These are phyloP conservation scores for Tenodera sinensis DNA, from an alignment of 2,888 invertebrate genomes.

Conservation along the genomic window DNA sequence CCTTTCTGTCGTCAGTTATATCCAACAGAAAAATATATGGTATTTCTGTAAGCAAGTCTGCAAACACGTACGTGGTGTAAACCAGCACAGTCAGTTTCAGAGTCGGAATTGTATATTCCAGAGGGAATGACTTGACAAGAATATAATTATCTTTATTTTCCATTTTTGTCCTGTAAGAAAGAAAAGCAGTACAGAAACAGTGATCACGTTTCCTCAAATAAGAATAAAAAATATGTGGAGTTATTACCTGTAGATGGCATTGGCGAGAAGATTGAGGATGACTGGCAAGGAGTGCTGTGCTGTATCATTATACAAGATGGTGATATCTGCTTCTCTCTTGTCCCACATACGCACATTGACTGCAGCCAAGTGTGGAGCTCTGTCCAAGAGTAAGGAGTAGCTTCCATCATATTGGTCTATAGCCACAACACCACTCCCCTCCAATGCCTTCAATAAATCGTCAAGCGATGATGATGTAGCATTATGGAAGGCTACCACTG, in stretches of 20 bases:
- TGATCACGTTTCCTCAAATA: too few species aligned
- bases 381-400: slow-evolving; percentile 58
- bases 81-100: too few species aligned
- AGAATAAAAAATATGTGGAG: too few species aligned
- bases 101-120: slow-evolving; percentile 69
- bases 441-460: slow-evolving; percentile 41
- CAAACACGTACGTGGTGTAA: slow-evolving; percentile 66
- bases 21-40: slow-evolving; percentile 76
- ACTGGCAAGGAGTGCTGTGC: slow-evolving; percentile 75
- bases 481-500: too few species aligned
- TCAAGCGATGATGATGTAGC: slow-evolving; percentile 41
- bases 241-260: slow-evolving; percentile 63
- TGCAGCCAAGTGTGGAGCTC: slow-evolving; percentile 64
- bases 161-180: slow-evolving; percentile 26
- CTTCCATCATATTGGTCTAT: slow-evolving; percentile 61
- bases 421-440: slow-evolving; percentile 41
- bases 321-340: slow-evolving; percentile 53
- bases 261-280: slow-evolving; percentile 66
- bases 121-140: slow-evolving; percentile 63
- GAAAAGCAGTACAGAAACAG: neutral
- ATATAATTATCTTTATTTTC: slow-evolving; percentile 48
- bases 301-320: slow-evolving; percentile 73
- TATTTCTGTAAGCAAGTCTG: slow-evolving; percentile 76
- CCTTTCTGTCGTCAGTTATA: slow-evolving; percentile 80
- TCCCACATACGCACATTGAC: slow-evolving; percentile 57